Base-by-base conservation (phyloP, 2,113 vertebrate genomes). In the Mungos mungo region DNA sequence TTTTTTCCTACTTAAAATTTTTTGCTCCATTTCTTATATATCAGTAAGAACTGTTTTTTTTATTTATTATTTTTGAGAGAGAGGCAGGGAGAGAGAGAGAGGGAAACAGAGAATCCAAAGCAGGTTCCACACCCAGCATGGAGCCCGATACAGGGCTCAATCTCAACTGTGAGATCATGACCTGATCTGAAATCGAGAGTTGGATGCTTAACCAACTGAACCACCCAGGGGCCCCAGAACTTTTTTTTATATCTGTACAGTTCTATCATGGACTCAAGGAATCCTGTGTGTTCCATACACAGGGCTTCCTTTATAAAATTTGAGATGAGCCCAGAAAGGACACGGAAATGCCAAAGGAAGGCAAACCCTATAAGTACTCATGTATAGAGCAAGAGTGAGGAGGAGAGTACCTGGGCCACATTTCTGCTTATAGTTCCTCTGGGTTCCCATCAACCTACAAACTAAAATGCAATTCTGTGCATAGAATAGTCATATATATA, bases 381-480 rank as follows among this genome's bases (percentile, higher is more conserved):
- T 52, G 52, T 77, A 79, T 33, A 85, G 5, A 76, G 25, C 15
- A 85, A 93, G 10, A 92, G 23, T 50, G 35, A 35, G 33, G 5
- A 5, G 12, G 12, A 54, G 27, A 60, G 11, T 11, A 21, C 50
- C 5, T 6, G 1, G 3, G 4, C 2, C 45, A 50, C 19, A 14
- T 23, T 95, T 92, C 60, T 87, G 19, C 16, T 35, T 18, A 57
- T n/a, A 35, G 13, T 96, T 63, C 27, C 82, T 60, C 93, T 35
- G 12, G 18, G 19, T 95, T 76, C 35, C 15, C 25, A 25, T 41
- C 0, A 45, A 45, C 9, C 60, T 60, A 35, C 18, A 86, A 18
- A 66, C 83, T 41, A 86, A 63, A 83, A 33, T 81, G 45, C 8
- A 88, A 5, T 38, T 60, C 27, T 60, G 12, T 60, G 1, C 2